phyloP scores from a whole-genome alignment of 2,888 invertebrate species.

The Neuroscelio doddi region DNA sequence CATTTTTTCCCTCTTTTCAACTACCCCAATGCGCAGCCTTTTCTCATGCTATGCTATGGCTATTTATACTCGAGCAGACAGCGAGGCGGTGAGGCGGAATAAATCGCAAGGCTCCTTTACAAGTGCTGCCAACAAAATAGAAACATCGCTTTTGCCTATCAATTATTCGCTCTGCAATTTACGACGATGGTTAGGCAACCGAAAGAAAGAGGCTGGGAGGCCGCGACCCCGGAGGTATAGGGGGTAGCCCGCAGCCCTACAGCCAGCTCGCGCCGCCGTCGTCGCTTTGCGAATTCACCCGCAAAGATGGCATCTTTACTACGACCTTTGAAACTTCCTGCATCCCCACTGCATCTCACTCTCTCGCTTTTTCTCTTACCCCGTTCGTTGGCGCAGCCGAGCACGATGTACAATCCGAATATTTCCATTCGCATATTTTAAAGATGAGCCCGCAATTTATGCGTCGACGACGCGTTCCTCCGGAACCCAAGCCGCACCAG shows the following conservation, averaged over 20 bases:
- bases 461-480: slow-evolving; percentile 37
- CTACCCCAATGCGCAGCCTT: slow-evolving; percentile 38
- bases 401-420: slow-evolving; percentile 56
- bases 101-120: slow-evolving; percentile 67
- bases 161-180: slow-evolving; percentile 70
- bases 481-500: slow-evolving; percentile 34
- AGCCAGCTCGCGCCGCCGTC: slow-evolving; percentile 33
- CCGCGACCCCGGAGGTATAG: slow-evolving; percentile 36
- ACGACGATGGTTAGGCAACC: slow-evolving; percentile 50
- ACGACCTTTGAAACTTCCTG: slow-evolving; percentile 59
- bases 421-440: slow-evolving; percentile 69
- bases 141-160: slow-evolving; percentile 70
- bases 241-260: too few species aligned
- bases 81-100: slow-evolving; percentile 69
- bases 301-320: slow-evolving; percentile 66
- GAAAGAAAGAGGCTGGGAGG: slow-evolving; percentile 46
- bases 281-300: slow-evolving; percentile 54
- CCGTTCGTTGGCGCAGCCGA: slow-evolving; percentile 48
- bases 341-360: slow-evolving; percentile 24
- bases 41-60: slow-evolving; percentile 48
- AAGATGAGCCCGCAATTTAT: slow-evolving; percentile 69
- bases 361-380: slow-evolving; percentile 18
- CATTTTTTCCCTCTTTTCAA: slow-evolving; percentile 34
- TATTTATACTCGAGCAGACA: slow-evolving; percentile 63
- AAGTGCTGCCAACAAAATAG: slow-evolving; percentile 70